Evolutionary conservation across 2,797 vertebrate genomes (phyloP), one percentile per base, ranked within the genome.

Genomic region (Lutjanus campechanus): DNA sequence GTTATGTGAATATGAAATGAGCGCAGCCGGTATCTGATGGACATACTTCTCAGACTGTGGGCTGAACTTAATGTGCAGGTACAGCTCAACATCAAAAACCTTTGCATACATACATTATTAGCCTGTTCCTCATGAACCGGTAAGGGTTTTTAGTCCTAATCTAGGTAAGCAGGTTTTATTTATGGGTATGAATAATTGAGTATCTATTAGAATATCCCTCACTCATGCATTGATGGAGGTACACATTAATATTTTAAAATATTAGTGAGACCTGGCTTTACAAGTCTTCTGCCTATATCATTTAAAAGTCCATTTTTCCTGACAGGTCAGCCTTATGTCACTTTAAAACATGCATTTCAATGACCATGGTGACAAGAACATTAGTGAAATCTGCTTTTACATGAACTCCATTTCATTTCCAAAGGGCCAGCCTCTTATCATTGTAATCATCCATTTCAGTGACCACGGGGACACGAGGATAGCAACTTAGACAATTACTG

Each of bases 161-260:
- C 87, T 93, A 93, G 90, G 94, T 94, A 94, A 94, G 91, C 91
- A 93, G 92, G 83, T 93, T 93, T 95, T 96, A 95, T 96, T 95
- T 95, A 94, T 95, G 94, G 84, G 55, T 87, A 93, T 96, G 84
- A 96, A 96, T 96, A 95, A 96, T 96, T 93, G 69, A 96, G 77
- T 77, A 81, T 93, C 85, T 95, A 94, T 96, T 95, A 95, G 93
- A 95, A 95, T 93, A 92, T 88, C 75, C 72, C 86, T 92, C 90
- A 89, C 69, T 92, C 93, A 91, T 91, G 88, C 93, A 93, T 85
- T 94, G 93, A 95, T 95, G 95, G 94, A 95, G 86, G 83, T 76
- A 69, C 64, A 76, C 95, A 96, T 96, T 81, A 96, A 96, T 96
- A 95, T 96, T 96, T 96, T 20, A 96, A 77, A 89, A 86, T 93